These are phyloP conservation scores for Trinectes maculatus DNA, from an alignment of 2,113 vertebrate genomes.

Conservation along the genomic window DNA sequence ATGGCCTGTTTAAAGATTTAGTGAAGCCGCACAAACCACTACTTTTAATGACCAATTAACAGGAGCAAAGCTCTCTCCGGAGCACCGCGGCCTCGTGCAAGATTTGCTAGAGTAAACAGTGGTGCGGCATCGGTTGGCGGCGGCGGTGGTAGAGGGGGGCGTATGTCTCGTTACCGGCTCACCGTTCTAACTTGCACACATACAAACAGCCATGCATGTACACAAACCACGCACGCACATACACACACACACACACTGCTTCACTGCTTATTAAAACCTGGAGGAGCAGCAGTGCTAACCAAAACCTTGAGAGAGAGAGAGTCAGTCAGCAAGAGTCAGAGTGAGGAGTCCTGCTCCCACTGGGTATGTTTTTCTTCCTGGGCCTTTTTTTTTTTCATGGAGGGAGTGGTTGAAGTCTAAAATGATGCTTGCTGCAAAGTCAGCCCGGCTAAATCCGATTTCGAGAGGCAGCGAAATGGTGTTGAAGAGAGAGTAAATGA, in stretches of 20 bases:
- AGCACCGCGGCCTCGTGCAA: slow-evolving; percentile 70
- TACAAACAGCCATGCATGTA: slow-evolving; percentile 55
- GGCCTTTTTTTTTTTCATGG: slow-evolving; percentile 20
- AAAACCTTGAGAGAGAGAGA: slow-evolving; percentile 66
- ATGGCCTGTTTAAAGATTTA: slow-evolving; percentile 87
- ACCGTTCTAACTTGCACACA: slow-evolving; percentile 63
- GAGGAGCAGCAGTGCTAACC: slow-evolving; percentile 73
- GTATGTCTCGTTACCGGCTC: slow-evolving; percentile 72
- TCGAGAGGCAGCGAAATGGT: slow-evolving; percentile 61
- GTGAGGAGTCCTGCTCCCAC: slow-evolving; percentile 69
- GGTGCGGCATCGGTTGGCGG: slow-evolving; percentile 38
- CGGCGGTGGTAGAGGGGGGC: slow-evolving; percentile 58
- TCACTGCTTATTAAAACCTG: slow-evolving; percentile 80
- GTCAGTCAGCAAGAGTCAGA: slow-evolving; percentile 69
- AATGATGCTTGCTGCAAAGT: slow-evolving; percentile 62
- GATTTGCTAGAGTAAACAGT: slow-evolving; percentile 82
- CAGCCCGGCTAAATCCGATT: slow-evolving; percentile 54
- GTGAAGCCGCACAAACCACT: slow-evolving; percentile 79
- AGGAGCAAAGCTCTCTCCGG: slow-evolving; percentile 76
- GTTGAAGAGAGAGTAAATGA: slow-evolving; percentile 80
- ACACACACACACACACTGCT: slow-evolving; percentile 39
- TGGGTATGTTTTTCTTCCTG: slow-evolving; percentile 53
- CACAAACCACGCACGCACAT: slow-evolving; percentile 36
- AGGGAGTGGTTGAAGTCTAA: slow-evolving; percentile 56
- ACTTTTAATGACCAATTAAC: slow-evolving; percentile 88